A percentile compares a stretch with the other conserved stretches of the same genome.
These are phyloP conservation scores for Macrophya alboannulata DNA, from an alignment of 2,888 invertebrate genomes.

Conservation along the genomic window DNA sequence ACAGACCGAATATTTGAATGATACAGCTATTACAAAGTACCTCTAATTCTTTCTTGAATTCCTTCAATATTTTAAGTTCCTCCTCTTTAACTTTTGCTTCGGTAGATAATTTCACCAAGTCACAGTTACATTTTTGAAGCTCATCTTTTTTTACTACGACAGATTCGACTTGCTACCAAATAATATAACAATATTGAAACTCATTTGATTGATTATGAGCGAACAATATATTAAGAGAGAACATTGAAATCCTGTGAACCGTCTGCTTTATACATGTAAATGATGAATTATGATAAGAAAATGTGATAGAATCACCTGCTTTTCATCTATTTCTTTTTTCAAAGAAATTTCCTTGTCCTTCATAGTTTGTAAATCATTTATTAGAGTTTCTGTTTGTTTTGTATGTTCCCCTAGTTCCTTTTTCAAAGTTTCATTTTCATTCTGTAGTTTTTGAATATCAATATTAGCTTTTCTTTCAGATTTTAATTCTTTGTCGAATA, in stretches of 20 bases:
- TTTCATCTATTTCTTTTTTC: slow-evolving; percentile 30
- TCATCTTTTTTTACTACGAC: slow-evolving; percentile 59
- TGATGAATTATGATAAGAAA: background rate
- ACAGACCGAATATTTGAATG: background rate
- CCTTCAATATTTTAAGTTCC: slow-evolving; percentile 61
- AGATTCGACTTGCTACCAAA: slow-evolving; percentile 56
- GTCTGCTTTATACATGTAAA: background rate
- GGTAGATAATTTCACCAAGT: slow-evolving; percentile 59
- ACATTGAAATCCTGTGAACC: background rate
- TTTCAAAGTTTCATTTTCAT: slow-evolving; percentile 65
- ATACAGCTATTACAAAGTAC: slow-evolving; percentile 49
- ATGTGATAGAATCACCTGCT: slow-evolving; percentile 23
- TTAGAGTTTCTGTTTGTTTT: slow-evolving; percentile 59
- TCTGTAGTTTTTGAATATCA: slow-evolving; percentile 57
- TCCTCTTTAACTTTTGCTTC: slow-evolving; percentile 61
- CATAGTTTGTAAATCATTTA: slow-evolving; percentile 63
- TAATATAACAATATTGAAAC: slow-evolving; percentile 5
- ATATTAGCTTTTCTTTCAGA: slow-evolving; percentile 61
- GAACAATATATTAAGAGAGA: background rate
- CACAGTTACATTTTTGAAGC: slow-evolving; percentile 58
- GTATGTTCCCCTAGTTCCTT: slow-evolving; percentile 61
- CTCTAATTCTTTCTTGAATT: slow-evolving; percentile 63
- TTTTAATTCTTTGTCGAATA: slow-evolving; percentile 70
- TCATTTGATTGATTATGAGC: background rate
- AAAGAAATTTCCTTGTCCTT: slow-evolving; percentile 63